Conservation (phyloP, 2,113 vertebrate species). For the Eleginops maclovinus region DNA sequence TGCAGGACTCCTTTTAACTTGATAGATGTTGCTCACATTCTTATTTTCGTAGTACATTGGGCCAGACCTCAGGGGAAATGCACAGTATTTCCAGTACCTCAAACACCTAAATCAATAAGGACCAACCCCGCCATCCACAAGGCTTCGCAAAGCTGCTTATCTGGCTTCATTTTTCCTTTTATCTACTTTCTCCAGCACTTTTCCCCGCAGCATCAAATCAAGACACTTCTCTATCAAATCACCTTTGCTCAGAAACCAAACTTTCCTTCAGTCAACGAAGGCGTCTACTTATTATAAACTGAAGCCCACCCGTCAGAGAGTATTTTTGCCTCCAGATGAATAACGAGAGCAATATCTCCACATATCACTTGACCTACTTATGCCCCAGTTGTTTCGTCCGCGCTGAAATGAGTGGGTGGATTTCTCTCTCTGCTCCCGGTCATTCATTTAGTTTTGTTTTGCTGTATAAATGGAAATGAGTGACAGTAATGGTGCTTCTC, state of each 20-base stretch:
- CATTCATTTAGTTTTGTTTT: slow-evolving; percentile 17
- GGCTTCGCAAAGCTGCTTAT: neutral
- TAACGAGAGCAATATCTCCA: slow-evolving; percentile 40
- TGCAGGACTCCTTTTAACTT: too few relatives aligned
- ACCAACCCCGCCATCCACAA: neutral
- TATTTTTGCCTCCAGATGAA: slow-evolving; percentile 13
- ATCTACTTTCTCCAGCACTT: neutral
- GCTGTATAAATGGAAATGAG: slow-evolving; percentile 35
- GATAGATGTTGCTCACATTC: neutral
- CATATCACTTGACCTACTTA: slow-evolving; percentile 44
- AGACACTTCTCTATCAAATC: slow-evolving; percentile 4
- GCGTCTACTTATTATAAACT: neutral
- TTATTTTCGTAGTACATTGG: neutral
- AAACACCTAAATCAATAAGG: neutral
- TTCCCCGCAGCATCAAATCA: slow-evolving; percentile 3
- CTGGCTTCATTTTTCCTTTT: slow-evolving; percentile 12
- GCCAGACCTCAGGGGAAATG: neutral
- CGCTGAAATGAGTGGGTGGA: slow-evolving; percentile 27
- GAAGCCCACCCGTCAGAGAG: slow-evolving; percentile 1
- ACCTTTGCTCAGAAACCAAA: neutral
- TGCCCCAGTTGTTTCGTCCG: slow-evolving; percentile 3
- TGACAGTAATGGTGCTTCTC: slow-evolving; percentile 12
- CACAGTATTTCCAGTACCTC: neutral
- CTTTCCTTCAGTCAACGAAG: slow-evolving; percentile 3
- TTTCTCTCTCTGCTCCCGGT: slow-evolving; percentile 16